Conservation (phyloP, 2,888 invertebrate genomes). For the Drosophila peninsularis region DNA sequence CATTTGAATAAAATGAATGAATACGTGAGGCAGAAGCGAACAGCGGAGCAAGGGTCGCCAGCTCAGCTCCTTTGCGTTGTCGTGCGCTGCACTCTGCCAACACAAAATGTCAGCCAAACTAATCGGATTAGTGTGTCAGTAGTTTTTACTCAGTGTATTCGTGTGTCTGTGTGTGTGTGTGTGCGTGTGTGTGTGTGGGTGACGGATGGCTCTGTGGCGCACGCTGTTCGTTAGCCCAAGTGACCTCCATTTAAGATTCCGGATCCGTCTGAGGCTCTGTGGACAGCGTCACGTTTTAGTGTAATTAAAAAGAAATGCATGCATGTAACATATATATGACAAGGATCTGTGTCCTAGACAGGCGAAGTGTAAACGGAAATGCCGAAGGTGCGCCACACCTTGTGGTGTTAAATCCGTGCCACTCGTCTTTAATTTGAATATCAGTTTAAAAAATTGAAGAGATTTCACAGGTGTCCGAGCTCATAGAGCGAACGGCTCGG, state of each 20-base stretch:
- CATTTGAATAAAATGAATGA: slow-evolving; percentile 76
- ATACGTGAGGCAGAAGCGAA: slow-evolving; percentile 21
- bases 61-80: slow-evolving; percentile 39
- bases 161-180: slow-evolving; percentile 6
- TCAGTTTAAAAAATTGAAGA: slow-evolving; percentile 45
- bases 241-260: slow-evolving; percentile 67
- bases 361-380: slow-evolving; percentile 30
- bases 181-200: slow-evolving; percentile 40
- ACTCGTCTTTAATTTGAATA: slow-evolving; percentile 51
- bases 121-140: slow-evolving; percentile 80
- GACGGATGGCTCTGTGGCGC: slow-evolving; percentile 58
- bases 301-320: slow-evolving; percentile 74
- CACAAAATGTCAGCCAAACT: slow-evolving; percentile 74
- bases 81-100: slow-evolving; percentile 60
- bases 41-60: slow-evolving; percentile 23
- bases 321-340: slow-evolving; percentile 5
- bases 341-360: slow-evolving; percentile 29
- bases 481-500: not conserved
- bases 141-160: slow-evolving; percentile 42
- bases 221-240: slow-evolving; percentile 72
- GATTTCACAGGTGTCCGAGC: slow-evolving; percentile 10
- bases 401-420: slow-evolving; percentile 42
- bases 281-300: slow-evolving; percentile 74
- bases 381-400: slow-evolving; percentile 32
- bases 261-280: slow-evolving; percentile 40